Evolutionary conservation across 2,888 invertebrate species (phyloP).

Genomic region (Carcina quercana): DNA sequence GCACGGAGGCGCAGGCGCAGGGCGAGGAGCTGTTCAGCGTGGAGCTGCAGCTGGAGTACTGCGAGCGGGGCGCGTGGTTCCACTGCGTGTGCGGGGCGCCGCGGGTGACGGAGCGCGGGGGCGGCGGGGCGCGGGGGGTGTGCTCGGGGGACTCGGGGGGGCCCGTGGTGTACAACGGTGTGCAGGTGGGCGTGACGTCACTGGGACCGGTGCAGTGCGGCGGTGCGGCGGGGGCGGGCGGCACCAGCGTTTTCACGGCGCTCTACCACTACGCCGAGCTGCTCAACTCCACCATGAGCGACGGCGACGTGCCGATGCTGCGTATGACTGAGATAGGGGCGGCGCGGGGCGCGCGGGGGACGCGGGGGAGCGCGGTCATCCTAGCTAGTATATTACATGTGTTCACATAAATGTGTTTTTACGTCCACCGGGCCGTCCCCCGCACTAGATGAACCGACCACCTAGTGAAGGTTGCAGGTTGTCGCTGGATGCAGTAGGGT

Average conservation of each 20-base stretch:
- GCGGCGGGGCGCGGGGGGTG: conserved; percentile 29
- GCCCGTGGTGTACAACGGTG: conserved; percentile 39
- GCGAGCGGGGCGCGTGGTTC: conserved; percentile 39
- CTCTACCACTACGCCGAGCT: conserved; percentile 40
- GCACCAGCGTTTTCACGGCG: conserved; percentile 45
- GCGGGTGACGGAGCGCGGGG: conserved; percentile 6
- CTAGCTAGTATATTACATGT: too few species aligned
- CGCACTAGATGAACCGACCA: too few species aligned
- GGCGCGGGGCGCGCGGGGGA: not conserved
- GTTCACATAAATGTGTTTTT: too few species aligned
- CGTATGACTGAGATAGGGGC: conserved; percentile 24
- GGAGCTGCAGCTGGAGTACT: conserved; percentile 34
- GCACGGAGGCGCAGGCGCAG: conserved; percentile 37
- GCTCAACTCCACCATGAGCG: conserved; percentile 41
- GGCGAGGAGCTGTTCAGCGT: conserved; percentile 45
- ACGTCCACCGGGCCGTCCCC: too few species aligned
- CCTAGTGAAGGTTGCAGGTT: too few species aligned
- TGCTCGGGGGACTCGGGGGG: conserved; percentile 63
- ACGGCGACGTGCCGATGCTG: conserved; percentile 31
- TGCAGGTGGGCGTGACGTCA: conserved; percentile 42
- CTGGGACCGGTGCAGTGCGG: conserved; percentile 51
- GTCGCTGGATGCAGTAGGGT: too few species aligned
- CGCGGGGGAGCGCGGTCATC: too few species aligned
- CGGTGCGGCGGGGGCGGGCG: conserved; percentile 4
- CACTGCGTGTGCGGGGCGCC: conserved; percentile 35